Base-by-base conservation (phyloP, 2,797 vertebrate species). In the Alcedo quadribrachys region DNA sequence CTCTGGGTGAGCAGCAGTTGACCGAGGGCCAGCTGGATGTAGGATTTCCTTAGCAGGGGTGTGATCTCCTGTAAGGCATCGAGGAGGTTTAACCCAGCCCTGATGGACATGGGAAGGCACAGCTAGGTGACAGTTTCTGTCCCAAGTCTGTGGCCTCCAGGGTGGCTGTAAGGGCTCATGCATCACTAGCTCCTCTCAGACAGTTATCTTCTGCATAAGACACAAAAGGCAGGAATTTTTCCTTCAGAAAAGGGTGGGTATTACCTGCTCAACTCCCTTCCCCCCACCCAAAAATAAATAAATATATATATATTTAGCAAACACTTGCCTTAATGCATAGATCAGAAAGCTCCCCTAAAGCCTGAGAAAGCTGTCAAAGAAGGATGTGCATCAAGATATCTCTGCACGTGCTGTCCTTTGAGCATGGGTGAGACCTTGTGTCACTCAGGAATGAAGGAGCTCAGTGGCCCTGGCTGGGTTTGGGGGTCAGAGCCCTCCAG, bases 361-460 rank as follows among this genome's bases (percentile, higher is more conserved):
- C 63, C 81, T 6, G 2, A 15, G 16, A 73, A 82, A 81, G 15
- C 16, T 67, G 58, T 75, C 27, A 67, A 85, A 87, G 21, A 50
- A 54, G 14, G 30, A 51, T 46, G 46, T 33, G 14, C 50, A 74
- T 46, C 46, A 70, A 54, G 73, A 2, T 8, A 9, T 3, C 40
- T 33, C 60, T 60, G 65, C 21, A 32, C 1, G 1, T 35, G 24
- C 27, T 25, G 6, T 15, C 69, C 43, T 69, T 54, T 1, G 3
- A 50, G 53, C 68, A 30, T 12, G 22, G 30, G 27, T 27, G 55
- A 62, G 61, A 54, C 68, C 14, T 33, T 2, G 8, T 13, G 69
- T 12, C 5, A 5, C 0, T 0, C 1, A 13, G 45, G 24, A 60
- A 21, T 4, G 75, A 77, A 37, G n/a, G 33, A 43, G 3, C 17